phyloP scores from a whole-genome alignment of 2,888 invertebrate genomes.

The Formica aserva region DNA sequence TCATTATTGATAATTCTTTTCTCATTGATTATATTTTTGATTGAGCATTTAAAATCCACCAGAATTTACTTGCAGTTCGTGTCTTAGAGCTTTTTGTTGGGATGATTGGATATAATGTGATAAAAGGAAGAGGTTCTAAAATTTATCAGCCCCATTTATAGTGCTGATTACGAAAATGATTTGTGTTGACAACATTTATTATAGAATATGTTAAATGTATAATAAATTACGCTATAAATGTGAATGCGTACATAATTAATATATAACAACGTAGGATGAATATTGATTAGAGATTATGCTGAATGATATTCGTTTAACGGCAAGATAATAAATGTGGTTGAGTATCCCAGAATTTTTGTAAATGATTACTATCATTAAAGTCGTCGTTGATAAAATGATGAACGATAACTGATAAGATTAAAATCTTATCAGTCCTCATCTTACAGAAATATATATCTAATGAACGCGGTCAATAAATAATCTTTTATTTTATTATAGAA shows the following conservation, averaged over 20 bases:
- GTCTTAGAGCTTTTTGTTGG: background rate
- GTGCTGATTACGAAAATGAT: background rate
- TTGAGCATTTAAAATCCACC: background rate
- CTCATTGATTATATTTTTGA: background rate
- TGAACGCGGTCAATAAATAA: background rate
- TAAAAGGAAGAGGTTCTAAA: slow-evolving; percentile 21
- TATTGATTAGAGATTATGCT: background rate
- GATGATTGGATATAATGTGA: background rate
- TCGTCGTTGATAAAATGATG: background rate
- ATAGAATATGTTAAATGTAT: slow-evolving; percentile 52
- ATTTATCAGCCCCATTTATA: background rate
- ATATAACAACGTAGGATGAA: slow-evolving; percentile 26
- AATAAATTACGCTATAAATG: slow-evolving; percentile 31
- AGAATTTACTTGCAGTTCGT: background rate
- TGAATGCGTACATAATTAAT: slow-evolving; percentile 31
- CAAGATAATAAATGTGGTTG: background rate
- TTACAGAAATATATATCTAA: background rate
- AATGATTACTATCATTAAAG: background rate
- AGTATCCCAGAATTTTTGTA: background rate
- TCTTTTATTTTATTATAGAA: background rate
- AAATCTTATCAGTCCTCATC: background rate
- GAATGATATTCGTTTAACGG: background rate
- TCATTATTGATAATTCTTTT: background rate
- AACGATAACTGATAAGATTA: slow-evolving; percentile 1
- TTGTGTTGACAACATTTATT: slow-evolving; percentile 48